These are phyloP conservation scores for Pimpla rufipes DNA, from an alignment of 2,888 invertebrate species.

Conservation along the genomic window DNA sequence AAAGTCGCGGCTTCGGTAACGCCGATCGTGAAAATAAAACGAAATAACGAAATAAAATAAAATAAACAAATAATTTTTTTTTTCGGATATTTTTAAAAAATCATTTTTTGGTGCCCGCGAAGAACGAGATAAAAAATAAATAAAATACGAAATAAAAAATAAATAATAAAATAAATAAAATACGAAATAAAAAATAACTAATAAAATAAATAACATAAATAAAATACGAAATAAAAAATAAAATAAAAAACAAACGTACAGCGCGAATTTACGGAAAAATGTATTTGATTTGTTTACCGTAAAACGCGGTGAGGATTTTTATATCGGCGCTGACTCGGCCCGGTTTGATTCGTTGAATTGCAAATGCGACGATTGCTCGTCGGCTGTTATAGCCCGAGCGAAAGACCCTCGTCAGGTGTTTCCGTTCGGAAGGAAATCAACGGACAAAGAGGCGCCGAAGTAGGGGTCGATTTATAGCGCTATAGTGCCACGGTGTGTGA, in stretches of 20 bases:
- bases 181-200: too few species aligned
- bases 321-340: neutral
- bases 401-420: constrained; percentile 39
- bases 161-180: too few species aligned
- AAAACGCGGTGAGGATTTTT: neutral
- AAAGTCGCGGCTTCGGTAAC: neutral
- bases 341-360: constrained; percentile 46
- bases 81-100: neutral
- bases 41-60: neutral
- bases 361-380: constrained; percentile 53
- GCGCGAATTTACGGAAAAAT: too few species aligned
- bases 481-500: neutral
- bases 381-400: constrained; percentile 29
- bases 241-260: too few species aligned
- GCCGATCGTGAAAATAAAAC: neutral
- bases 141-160: too few species aligned
- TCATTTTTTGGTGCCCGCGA: neutral
- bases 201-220: too few species aligned
- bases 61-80: neutral
- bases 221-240: too few species aligned
- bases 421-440: constrained; percentile 28
- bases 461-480: constrained; percentile 26
- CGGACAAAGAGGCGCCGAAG: constrained; percentile 12
- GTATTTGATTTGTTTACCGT: too few species aligned
- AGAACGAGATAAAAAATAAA: too few species aligned